phyloP scores from a whole-genome alignment of 2,113 vertebrate genomes.

The Grantiella picta region DNA sequence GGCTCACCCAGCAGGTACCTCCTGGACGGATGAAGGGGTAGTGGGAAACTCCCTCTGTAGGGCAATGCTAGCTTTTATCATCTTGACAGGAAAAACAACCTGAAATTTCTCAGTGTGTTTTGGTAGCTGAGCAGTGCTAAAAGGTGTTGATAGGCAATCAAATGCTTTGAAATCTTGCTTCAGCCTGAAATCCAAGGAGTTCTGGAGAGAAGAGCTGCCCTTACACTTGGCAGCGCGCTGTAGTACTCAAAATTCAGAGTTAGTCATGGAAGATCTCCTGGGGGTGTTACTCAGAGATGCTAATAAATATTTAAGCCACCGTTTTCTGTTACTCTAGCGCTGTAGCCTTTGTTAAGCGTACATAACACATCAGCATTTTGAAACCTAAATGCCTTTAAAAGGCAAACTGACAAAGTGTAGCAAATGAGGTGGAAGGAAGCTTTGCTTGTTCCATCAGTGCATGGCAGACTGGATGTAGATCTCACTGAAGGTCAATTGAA shows the following conservation, averaged over 20 bases:
- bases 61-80: neutral
- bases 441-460: neutral
- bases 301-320: slow-evolving; percentile 33
- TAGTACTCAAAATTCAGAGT: neutral
- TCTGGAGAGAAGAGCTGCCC: neutral
- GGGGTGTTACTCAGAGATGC: neutral
- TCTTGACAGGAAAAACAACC: rapidly evolving
- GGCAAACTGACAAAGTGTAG: neutral
- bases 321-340: neutral
- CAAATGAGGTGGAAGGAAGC: slow-evolving; percentile 2
- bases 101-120: rapidly evolving
- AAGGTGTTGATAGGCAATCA: neutral
- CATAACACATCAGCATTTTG: neutral
- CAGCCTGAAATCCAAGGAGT: neutral
- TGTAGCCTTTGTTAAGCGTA: neutral
- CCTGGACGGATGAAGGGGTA: neutral
- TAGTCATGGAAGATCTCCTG: neutral
- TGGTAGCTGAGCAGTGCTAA: neutral
- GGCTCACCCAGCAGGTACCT: slow-evolving; percentile 91
- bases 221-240: neutral
- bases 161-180: neutral
- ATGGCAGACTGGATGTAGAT: neutral
- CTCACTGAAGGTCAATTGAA: neutral
- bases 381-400: neutral
- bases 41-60: neutral